Evolutionary conservation across 2,888 invertebrate species (phyloP).

Genomic region (Sialis lutaria): DNA sequence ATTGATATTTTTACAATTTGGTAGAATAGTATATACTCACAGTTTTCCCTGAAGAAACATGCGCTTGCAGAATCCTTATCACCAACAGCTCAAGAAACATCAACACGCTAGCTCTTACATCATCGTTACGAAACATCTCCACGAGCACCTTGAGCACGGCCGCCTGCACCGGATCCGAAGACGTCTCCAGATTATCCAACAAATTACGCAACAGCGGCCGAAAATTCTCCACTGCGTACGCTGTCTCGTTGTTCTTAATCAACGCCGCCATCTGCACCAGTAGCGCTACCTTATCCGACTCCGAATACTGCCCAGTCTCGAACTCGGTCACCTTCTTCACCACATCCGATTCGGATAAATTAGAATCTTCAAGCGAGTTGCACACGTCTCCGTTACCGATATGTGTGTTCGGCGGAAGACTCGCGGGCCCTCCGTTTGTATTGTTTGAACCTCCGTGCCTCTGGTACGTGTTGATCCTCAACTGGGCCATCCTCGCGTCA

Average conservation of each 20-base stretch:
- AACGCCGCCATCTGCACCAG: slow-evolving; percentile 7
- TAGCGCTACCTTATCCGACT: not conserved
- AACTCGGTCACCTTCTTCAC: not conserved
- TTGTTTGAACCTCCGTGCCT: slow-evolving; percentile 22
- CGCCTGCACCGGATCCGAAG: slow-evolving; percentile 48
- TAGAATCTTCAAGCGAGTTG: not conserved
- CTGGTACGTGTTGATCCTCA: slow-evolving; percentile 15
- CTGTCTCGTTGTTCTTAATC: slow-evolving; percentile 15
- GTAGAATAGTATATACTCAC: slow-evolving; percentile 15
- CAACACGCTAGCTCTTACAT: slow-evolving; percentile 62
- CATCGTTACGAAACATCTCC: slow-evolving; percentile 66
- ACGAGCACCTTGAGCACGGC: slow-evolving; percentile 65
- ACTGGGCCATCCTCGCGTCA: slow-evolving; percentile 40
- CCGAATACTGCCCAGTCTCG: not conserved
- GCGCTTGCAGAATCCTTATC: slow-evolving; percentile 74
- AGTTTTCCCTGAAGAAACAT: slow-evolving; percentile 53
- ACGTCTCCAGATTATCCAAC: slow-evolving; percentile 48
- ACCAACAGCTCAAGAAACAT: slow-evolving; percentile 84
- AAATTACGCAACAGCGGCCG: slow-evolving; percentile 59
- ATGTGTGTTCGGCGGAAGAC: not conserved
- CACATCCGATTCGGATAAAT: not conserved
- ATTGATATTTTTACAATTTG: not conserved
- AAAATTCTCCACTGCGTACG: slow-evolving; percentile 24
- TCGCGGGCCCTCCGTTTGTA: slow-evolving; percentile 33
- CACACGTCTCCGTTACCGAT: not conserved